These are phyloP conservation scores for Leucopsar rothschildi DNA, from an alignment of 2,113 vertebrate genomes.

Conservation along the genomic window DNA sequence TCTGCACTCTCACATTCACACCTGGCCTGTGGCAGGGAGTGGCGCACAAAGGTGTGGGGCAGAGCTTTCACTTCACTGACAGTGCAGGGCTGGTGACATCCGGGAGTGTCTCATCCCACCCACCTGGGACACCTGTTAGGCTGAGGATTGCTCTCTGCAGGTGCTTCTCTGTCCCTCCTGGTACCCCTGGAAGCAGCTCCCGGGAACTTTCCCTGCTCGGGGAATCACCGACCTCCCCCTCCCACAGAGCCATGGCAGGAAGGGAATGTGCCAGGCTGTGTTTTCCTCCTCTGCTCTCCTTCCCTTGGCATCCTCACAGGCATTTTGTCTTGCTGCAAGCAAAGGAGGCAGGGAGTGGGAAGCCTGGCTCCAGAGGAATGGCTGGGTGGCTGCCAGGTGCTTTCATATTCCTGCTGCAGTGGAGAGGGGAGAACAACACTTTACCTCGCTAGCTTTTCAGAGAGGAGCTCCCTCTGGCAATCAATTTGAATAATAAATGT, in stretches of 20 bases:
- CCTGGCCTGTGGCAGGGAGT: not conserved
- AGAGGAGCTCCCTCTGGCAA: not conserved
- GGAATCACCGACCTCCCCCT: not conserved
- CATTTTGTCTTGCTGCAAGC: not conserved
- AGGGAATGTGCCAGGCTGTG: not conserved
- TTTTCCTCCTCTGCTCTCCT: not conserved
- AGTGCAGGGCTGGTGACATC: not conserved
- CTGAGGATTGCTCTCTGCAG: not conserved
- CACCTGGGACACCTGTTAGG: not conserved
- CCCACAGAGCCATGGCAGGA: not conserved
- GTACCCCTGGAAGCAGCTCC: not conserved
- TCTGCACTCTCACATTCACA: accelerated
- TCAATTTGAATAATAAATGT: not conserved
- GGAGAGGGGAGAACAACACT: not conserved
- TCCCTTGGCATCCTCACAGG: not conserved
- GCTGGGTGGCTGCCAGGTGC: not conserved
- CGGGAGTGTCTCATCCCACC: not conserved
- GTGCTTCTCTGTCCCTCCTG: not conserved
- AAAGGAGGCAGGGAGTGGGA: not conserved
- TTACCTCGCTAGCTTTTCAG: not conserved
- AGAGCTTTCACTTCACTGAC: not conserved
- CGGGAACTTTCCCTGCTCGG: accelerated
- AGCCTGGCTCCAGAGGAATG: not conserved
- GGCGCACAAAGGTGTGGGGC: not conserved
- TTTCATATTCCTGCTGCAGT: not conserved